phyloP scores from a whole-genome alignment of 2,113 vertebrate species.

The Gambusia holbrooki region DNA sequence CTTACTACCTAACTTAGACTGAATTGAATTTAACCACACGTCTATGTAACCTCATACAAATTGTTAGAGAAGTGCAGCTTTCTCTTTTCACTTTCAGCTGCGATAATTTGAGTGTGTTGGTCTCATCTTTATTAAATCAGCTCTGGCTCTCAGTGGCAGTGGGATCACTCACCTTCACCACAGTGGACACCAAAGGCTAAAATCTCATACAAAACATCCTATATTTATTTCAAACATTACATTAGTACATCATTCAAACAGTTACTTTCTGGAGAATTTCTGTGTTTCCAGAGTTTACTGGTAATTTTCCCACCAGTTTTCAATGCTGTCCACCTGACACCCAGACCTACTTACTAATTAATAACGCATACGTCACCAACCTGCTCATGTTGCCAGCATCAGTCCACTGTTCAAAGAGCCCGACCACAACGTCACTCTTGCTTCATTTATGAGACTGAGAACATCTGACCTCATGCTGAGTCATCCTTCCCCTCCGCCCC shows the following conservation, averaged over 20 bases:
- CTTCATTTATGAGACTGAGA: constrained; percentile 66
- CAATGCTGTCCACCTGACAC: constrained; percentile 62
- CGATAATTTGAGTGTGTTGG: neutral
- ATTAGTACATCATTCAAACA: neutral
- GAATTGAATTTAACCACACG: too few species aligned
- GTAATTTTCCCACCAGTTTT: constrained; percentile 15
- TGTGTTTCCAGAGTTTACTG: constrained; percentile 1
- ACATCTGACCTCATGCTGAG: constrained; percentile 58
- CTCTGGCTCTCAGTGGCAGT: constrained; percentile 29
- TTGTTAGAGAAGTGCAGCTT: neutral
- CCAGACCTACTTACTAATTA: constrained; percentile 73
- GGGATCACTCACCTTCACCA: constrained; percentile 43
- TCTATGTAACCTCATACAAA: neutral
- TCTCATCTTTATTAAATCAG: constrained; percentile 12
- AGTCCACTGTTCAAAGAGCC: constrained; percentile 28
- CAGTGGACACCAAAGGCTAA: constrained; percentile 31
- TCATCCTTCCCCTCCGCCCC: neutral
- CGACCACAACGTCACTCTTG: constrained; percentile 57
- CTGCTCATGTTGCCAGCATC: constrained; percentile 70
- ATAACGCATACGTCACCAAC: constrained; percentile 63
- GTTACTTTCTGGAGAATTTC: neutral
- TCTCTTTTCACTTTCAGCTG: neutral
- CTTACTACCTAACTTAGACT: too few species aligned
- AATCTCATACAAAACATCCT: neutral
- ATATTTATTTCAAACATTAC: neutral